Evolutionary conservation across 2,888 invertebrate species (phyloP), one percentile per base, ranked within the genome.

Genomic region (Heliconius sara): DNA sequence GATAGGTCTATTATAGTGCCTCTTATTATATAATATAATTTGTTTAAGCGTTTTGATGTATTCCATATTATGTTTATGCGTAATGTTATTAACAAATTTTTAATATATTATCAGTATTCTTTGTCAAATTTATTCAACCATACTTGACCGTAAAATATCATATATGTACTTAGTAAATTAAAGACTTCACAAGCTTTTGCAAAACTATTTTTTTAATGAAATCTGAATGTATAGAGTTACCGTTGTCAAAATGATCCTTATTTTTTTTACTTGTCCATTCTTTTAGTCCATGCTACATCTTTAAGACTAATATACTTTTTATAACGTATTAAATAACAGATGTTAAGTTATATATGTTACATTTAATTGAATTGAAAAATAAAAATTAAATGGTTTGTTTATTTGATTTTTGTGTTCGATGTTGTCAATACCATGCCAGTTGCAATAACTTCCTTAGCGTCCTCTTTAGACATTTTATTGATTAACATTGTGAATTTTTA

Each of bases 181-280:
- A 72, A 72, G 34, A 30, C 72, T 57, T 73, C 34, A 73, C 60
- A 73, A 60, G 39, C 13, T 73, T 16, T 73, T 60, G 60, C 73
- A 73, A 34, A 34, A 60, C 16, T 39, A 39, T 60, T 73, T 19
- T 52, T 52, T 72, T 34, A 6, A 12, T 34, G 22, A 22, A 70
- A 25, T 60, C 13, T n/a, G 34, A 60, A n/a, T 34, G 25, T 57
- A 73, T 57, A 57, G n/a, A 57, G n/a, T 73, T 73, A 73, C 72
- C 30, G 57, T 30, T 34, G 34, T 57, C 72, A 72, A 57, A 57
- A 2, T 57, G 34, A 57, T 13, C 6, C n/a, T 30, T 72, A 22
- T 73, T 72, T 57, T 34, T 34, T 60, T n/a, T 34, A 10, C 72
- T 22, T 22, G 72, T 19, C 16, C 10, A 22, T 34, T 22, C 22